Conservation (phyloP, 2,797 vertebrate species). For the Syndactyla subalaris region DNA sequence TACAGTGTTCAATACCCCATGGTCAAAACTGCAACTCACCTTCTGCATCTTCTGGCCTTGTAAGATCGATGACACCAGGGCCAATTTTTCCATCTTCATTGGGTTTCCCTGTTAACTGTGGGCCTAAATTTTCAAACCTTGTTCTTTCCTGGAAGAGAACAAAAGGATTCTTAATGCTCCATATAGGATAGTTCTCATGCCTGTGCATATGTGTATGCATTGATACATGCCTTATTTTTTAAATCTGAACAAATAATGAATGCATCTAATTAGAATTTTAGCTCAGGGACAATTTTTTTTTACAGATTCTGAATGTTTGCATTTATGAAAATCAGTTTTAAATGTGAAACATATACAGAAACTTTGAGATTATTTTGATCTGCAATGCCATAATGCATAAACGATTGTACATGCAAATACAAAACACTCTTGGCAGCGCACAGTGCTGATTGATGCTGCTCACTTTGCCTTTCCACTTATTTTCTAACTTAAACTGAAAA, state of each 20-base stretch:
- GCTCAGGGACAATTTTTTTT: conserved; percentile 7
- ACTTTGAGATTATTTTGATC: conserved; percentile 64
- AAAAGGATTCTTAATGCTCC: conserved; percentile 42
- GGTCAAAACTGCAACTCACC: conserved; percentile 81
- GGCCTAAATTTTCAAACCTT: conserved; percentile 92
- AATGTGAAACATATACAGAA: conserved; percentile 63
- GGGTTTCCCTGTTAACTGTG: conserved; percentile 90
- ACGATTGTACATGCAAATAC: conserved; percentile 51
- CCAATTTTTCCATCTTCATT: conserved; percentile 94
- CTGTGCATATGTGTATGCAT: not conserved
- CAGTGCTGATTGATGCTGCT: not conserved
- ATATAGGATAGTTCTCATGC: not conserved
- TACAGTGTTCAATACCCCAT: not conserved
- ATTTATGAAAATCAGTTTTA: conserved; percentile 66
- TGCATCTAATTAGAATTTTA: conserved; percentile 44
- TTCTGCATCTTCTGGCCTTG: conserved; percentile 97
- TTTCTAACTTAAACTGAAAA: conserved; percentile 54
- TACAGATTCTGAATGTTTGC: conserved; percentile 40
- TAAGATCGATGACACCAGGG: conserved; percentile 96
- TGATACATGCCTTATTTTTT: not conserved
- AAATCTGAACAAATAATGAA: conserved; percentile 21
- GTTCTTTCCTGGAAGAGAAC: conserved; percentile 88
- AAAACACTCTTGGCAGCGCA: conserved; percentile 53
- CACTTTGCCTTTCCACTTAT: conserved; percentile 28
- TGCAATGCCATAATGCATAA: conserved; percentile 19